These are phyloP conservation scores for Aurelia sp. DNA, from an alignment of 30 jellyfish, hydroid and myxozoan species.

Conservation along the genomic window DNA sequence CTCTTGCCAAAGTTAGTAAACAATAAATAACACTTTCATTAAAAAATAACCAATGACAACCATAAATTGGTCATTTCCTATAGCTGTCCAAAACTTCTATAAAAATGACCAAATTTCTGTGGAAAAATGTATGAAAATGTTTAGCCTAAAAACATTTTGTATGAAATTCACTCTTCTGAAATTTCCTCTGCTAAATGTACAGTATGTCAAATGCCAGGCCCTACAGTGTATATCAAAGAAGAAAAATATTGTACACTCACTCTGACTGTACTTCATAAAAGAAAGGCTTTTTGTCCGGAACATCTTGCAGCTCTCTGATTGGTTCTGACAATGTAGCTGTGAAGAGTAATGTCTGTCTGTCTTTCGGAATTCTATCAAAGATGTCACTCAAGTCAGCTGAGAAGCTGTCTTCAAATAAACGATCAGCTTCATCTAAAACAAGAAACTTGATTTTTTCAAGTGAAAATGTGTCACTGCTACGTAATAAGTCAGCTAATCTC, in stretches of 20 bases:
- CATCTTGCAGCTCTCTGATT: constrained; percentile 45
- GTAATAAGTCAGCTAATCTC: constrained; percentile 77
- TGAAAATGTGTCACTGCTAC: constrained; percentile 69
- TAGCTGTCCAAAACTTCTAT: too few relatives aligned
- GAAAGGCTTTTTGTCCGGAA: constrained; percentile 56
- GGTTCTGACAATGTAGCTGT: constrained; percentile 93
- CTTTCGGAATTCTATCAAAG: constrained; percentile 72
- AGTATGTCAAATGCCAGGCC: too few relatives aligned
- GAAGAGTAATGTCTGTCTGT: constrained; percentile 90
- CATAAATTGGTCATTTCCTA: too few relatives aligned
- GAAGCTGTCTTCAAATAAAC: constrained; percentile 80
- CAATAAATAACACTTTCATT: too few relatives aligned
- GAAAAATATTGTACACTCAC: constrained; percentile 36
- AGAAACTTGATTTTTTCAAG: constrained; percentile 70
- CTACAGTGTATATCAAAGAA: not conserved
- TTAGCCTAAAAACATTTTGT: too few relatives aligned
- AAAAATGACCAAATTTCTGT: too few relatives aligned
- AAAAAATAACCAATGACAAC: too few relatives aligned
- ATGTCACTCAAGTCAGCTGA: constrained; percentile 72
- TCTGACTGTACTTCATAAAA: constrained; percentile 80
- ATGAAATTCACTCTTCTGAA: too few relatives aligned
- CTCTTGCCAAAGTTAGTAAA: too few relatives aligned
- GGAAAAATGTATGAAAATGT: too few relatives aligned
- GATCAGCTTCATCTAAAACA: constrained; percentile 96
- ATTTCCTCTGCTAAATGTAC: too few relatives aligned